phyloP scores from a whole-genome alignment of 2,797 vertebrate species.

The Sebastes variabilis region DNA sequence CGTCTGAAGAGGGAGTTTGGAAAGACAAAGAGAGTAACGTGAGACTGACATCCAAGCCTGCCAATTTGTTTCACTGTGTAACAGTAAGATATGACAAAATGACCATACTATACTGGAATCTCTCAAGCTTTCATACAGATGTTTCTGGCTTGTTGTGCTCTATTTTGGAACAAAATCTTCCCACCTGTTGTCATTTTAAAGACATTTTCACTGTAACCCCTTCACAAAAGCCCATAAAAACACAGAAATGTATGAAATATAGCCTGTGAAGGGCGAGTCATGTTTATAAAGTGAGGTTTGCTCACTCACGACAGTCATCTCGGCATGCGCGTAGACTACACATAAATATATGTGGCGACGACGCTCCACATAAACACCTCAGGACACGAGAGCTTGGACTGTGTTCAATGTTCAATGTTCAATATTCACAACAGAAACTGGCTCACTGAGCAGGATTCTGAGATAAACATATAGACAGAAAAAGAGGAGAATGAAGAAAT shows the following conservation, averaged over 20 bases:
- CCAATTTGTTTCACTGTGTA: not conserved
- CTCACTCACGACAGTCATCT: conserved; percentile 21
- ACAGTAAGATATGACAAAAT: not conserved
- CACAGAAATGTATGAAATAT: conserved; percentile 13
- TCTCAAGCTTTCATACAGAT: not conserved
- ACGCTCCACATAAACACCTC: conserved; percentile 42
- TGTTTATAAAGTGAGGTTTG: conserved; percentile 30
- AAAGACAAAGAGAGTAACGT: not conserved
- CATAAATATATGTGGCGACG: conserved; percentile 19
- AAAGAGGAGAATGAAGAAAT: not conserved
- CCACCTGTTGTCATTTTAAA: conserved; percentile 17
- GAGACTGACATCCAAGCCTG: not conserved
- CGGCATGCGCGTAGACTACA: conserved; percentile 16
- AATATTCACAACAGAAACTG: conserved; percentile 57
- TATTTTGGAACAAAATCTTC: conserved; percentile 4
- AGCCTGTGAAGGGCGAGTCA: not conserved
- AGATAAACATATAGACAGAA: not conserved
- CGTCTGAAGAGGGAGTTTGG: conserved; percentile 79
- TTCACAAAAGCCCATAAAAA: not conserved
- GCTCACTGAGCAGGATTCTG: not conserved
- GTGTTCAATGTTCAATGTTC: conserved; percentile 44
- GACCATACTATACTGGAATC: not conserved
- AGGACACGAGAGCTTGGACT: conserved; percentile 17
- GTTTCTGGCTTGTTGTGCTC: not conserved
- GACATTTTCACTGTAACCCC: not conserved